Evolutionary conservation across 2,888 invertebrate species (phyloP), one percentile per base, ranked within the genome.

Genomic region (Polydrusus cervinus): DNA sequence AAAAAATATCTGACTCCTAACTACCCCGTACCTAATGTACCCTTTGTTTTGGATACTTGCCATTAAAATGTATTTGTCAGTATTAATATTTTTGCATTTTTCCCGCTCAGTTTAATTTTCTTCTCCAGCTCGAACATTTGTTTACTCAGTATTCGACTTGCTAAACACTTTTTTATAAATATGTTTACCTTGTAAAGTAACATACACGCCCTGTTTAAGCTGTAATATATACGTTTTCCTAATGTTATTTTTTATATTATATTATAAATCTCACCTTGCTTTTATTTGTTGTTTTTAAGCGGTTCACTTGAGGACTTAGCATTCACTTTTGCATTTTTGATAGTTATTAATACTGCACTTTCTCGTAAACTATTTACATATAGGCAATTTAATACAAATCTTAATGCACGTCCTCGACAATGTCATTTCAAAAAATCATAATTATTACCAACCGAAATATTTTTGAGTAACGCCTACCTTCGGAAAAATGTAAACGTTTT

Each of bases 101-200:
- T 53, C 30, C 7, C 53, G 30, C 30, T 25, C 53, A 30, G 30
- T n/a, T 53, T 30, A 34, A 55, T 34, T 34, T 34, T 14, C 30
- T 55, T 34, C 30, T 55, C 14, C 34, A 34, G 34, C 34, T 55
- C 14, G 55, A 34, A 55, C 34, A 8, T 13, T 14, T 11, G n/a
- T n/a, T 30, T n/a, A 11, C 7, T 18, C 11, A 6, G 53, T 55
- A 14, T 55, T 13, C 34, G 30, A 34, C 25, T 55, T 55, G 34
- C n/a, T 34, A 55, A 55, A 55, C 34, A 55, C n/a, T 34, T 55
- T 34, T 25, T 25, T 34, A 6, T 13, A 2, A 14, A 34, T 55
- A 55, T 55, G 55, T 34, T 55, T 55, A 55, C 55, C 55, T 55
- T 55, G 55, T 34, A 34, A 14, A 13, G 34, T 34, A 55, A 55